phyloP scores from a whole-genome alignment of 2,888 invertebrate species.

The Drosophila incognita region DNA sequence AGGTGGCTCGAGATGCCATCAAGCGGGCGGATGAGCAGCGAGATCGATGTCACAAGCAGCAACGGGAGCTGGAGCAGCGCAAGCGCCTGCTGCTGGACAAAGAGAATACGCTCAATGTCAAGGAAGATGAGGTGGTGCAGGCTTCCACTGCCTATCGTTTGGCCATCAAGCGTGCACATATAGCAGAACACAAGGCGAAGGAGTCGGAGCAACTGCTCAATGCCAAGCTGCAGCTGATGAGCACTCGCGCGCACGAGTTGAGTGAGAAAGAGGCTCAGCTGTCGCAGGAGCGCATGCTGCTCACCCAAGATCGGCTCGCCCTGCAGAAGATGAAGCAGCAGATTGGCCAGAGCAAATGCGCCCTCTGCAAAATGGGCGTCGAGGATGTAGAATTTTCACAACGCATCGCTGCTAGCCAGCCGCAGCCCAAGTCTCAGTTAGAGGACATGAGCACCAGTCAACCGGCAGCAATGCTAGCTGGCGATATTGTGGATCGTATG shows the following conservation, averaged over 20 bases:
- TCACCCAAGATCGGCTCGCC: conserved; percentile 83
- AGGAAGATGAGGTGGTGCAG: conserved; percentile 82
- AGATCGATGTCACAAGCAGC: conserved; percentile 81
- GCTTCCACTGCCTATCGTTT: conserved; percentile 75
- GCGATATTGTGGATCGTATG: conserved; percentile 79
- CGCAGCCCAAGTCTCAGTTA: not conserved
- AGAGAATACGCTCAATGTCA: conserved; percentile 76
- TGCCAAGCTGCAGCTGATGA: conserved; percentile 79
- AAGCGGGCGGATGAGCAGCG: conserved; percentile 83
- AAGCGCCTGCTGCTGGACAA: conserved; percentile 82
- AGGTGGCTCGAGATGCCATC: conserved; percentile 84
- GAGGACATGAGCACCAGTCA: conserved; percentile 5
- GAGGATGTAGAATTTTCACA: conserved; percentile 74
- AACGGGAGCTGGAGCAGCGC: conserved; percentile 82
- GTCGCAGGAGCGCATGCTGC: conserved; percentile 82
- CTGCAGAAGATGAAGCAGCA: conserved; percentile 78
- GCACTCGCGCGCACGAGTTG: conserved; percentile 78
- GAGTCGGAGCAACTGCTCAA: conserved; percentile 79
- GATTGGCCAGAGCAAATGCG: conserved; percentile 79
- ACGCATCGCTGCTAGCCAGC: conserved; percentile 23
- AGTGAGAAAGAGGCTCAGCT: conserved; percentile 83
- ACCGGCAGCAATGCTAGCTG: conserved; percentile 10
- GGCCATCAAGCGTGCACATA: conserved; percentile 77
- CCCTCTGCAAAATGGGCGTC: conserved; percentile 83
- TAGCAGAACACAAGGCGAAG: conserved; percentile 73